Evolutionary conservation across 2,888 invertebrate species (phyloP).

Genomic region (Merodon equestris): DNA sequence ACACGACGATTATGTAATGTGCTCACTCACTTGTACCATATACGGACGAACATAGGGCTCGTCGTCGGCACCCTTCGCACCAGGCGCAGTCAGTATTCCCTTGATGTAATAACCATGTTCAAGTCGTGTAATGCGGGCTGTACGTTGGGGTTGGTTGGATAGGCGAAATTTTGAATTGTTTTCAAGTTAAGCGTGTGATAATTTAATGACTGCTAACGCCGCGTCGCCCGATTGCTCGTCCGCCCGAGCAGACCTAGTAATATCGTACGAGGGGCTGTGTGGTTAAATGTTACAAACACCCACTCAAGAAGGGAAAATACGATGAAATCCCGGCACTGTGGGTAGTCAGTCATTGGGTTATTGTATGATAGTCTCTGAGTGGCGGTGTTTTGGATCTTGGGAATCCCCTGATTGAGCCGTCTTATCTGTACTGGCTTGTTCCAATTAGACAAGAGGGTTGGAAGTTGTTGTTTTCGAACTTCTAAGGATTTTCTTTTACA

Average conservation of each 20-base stretch:
- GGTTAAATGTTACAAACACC: conserved; percentile 41
- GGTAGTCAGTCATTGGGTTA: conserved; percentile 40
- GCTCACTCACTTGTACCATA: conserved; percentile 52
- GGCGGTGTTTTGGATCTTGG: conserved; percentile 62
- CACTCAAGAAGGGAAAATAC: conserved; percentile 56
- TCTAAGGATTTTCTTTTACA: no score
- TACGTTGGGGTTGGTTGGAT: conserved; percentile 66
- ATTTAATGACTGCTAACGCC: conserved; percentile 77
- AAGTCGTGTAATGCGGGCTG: conserved; percentile 76
- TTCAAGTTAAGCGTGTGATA: conserved; percentile 78
- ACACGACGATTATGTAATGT: conserved; percentile 60
- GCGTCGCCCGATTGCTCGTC: conserved; percentile 6
- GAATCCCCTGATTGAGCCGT: conserved; percentile 24
- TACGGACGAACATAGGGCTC: conserved; percentile 56
- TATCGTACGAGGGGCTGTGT: conserved; percentile 41
- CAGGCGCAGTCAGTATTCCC: conserved; percentile 70
- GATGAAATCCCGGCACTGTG: conserved; percentile 33
- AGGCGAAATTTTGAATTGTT: conserved; percentile 74
- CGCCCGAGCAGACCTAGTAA: conserved; percentile 54
- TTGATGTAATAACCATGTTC: conserved; percentile 78
- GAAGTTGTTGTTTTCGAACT: no score
- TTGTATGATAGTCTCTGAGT: conserved; percentile 59
- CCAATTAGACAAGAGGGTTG: no score
- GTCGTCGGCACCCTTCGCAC: conserved; percentile 69
- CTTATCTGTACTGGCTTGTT: no score